Evolutionary conservation across 2,113 vertebrate genomes (phyloP).

Genomic region (Brachyhypopomus gauderio): DNA sequence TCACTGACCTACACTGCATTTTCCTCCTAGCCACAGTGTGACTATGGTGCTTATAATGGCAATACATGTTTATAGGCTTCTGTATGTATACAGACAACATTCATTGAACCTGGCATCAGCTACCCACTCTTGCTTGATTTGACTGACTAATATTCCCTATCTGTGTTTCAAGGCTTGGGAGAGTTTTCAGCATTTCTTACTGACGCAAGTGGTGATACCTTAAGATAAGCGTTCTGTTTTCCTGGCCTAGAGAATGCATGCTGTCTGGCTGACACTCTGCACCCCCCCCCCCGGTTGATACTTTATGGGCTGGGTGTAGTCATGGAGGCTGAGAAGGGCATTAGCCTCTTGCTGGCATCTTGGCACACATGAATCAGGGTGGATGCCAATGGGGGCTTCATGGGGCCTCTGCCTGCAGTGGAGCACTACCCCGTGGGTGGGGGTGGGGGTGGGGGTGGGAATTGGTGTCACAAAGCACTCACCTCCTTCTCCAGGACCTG

Average conservation of each 20-base stretch:
- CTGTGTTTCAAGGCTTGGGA: background rate
- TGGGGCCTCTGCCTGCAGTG: slow-evolving; percentile 29
- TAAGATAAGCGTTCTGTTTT: slow-evolving; percentile 1
- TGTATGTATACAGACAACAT: slow-evolving; percentile 12
- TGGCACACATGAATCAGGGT: slow-evolving; percentile 44
- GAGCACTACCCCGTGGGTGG: slow-evolving; percentile 16
- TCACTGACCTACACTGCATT: slow-evolving; percentile 7
- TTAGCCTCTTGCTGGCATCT: slow-evolving; percentile 48
- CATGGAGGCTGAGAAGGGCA: slow-evolving; percentile 43
- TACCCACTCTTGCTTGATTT: slow-evolving; percentile 7
- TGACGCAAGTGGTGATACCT: background rate
- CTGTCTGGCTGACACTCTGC: slow-evolving; percentile 27
- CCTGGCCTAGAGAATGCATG: background rate
- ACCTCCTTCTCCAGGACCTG: slow-evolving; percentile 52
- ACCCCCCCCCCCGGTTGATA: slow-evolving; percentile 29
- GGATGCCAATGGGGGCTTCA: slow-evolving; percentile 36
- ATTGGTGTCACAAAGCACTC: background rate
- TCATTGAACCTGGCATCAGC: background rate
- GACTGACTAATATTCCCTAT: slow-evolving; percentile 4
- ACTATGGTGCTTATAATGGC: slow-evolving; percentile 1
- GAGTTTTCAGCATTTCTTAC: slow-evolving; percentile 20
- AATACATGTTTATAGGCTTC: background rate
- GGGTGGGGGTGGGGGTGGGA: too few species aligned
- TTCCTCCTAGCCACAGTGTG: slow-evolving; percentile 4
- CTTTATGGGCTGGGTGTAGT: slow-evolving; percentile 46